Evolutionary conservation across 2,888 invertebrate genomes (phyloP), one percentile per base, ranked within the genome.

Genomic region (Drosophila austrosaltans): DNA sequence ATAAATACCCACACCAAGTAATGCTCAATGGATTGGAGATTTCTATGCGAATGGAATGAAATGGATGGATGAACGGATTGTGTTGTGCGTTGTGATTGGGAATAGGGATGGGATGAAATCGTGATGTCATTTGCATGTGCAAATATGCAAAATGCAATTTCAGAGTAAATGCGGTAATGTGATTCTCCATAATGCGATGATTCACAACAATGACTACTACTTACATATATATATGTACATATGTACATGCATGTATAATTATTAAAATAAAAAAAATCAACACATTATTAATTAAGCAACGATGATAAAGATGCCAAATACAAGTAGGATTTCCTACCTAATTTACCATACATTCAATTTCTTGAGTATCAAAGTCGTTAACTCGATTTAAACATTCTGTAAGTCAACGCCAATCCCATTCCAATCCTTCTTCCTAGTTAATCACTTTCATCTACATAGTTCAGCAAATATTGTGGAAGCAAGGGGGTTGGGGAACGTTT

Each of bases 41-140:
- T 48, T 22, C 8, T 20, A 3, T 48, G 22, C 22, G 20, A 12
- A 36, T 36, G 8, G 36, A 36, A 8, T 8, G 36, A 2, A 10
- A 36, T 36, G 48, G 25, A 36, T 32, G 32, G 32, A 32, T 32
- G 32, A 22, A 48, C 22, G 48, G 22, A 48, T 48, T 48, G 8
- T 48, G 44, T 8, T 48, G 22, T 48, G 20, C 12, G 10, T 8
- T 36, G 36, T 10, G 36, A 36, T 36, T 36, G 36, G 36, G 36
- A 36, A 36, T 10, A 36, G 36, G 36, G 36, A 36, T 4, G 48
- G 25, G 12, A 48, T 48, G 44, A 7, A 48, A 48, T 48, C 48
- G 48, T 48, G 22, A 48, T 48, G 48, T 48, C 48, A 48, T 48
- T 48, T 48, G 48, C 48, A 48, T 48, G 48, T 48, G 48, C 10